Evolutionary conservation across 2,797 vertebrate species (phyloP), one percentile per base, ranked within the genome.

Genomic region (Silurus aristotelis): DNA sequence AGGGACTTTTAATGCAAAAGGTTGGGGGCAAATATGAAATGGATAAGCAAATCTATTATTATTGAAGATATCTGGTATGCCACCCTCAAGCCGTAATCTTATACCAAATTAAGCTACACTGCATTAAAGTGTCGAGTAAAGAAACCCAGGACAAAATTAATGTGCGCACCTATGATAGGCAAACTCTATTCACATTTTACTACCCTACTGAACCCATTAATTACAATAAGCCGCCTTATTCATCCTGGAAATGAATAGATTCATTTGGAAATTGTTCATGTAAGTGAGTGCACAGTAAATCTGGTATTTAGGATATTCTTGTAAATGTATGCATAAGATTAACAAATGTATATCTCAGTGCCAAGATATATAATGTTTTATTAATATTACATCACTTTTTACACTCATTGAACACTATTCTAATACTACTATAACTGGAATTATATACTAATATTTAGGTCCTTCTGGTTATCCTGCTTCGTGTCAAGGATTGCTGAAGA

Each of bases 1-100:
- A 94, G 89, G 91, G 90, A 92, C 94, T 95, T 95, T 95, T 94
- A 94, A 94, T 94, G 68, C 68, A 46, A 77, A 89, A 86, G 86
- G 76, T 94, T 93, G 6, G 86, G 92, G 90, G 93, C 93, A 93
- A 89, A 75, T 77, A 88, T 93, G 94, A 94, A 95, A 95, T 85
- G 90, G 94, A 95, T 95, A 93, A 88, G 77, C 67, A 70, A 83
- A 83, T 83, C 87, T 43, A 85, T 88, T 88, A 72, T 88, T 48
- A 63, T 61, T 71, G 46, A 70, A 87, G 85, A 84, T 80, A 80
- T 87, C 72, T 85, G 81, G 85, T 87, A 82, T 77, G 79, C 15
- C 68, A 70, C 68, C 84, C 78, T 84, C 82, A 72, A 88, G 85
- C 72, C 17, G 85, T 85, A 85, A 88, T 80, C 79, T 78, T 83